phyloP scores from a whole-genome alignment of 2,113 vertebrate genomes.

The Sinocyclocheilus grahami region DNA sequence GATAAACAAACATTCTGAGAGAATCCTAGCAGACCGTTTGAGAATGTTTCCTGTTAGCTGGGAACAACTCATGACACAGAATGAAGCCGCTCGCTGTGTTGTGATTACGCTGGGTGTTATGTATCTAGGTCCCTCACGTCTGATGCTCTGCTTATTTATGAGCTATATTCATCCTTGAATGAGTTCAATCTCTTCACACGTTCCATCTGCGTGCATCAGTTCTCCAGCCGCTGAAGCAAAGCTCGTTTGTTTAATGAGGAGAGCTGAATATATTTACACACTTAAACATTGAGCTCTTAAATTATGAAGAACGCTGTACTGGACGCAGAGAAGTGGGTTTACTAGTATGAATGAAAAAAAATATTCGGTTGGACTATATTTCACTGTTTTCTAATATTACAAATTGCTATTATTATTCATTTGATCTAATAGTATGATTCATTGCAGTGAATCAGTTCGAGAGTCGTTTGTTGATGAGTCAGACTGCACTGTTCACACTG shows the following conservation, averaged over 20 bases:
- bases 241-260: slow-evolving; percentile 63
- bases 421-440: neutral
- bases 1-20: neutral
- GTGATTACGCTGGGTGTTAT: neutral
- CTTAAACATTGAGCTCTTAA: slow-evolving; percentile 40
- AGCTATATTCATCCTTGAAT: neutral
- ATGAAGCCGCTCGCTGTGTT: too few relatives aligned
- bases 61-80: too few relatives aligned
- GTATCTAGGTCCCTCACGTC: neutral
- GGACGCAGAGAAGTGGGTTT: neutral
- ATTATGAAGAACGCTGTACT: neutral
- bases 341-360: too few relatives aligned
- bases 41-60: neutral
- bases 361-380: too few relatives aligned
- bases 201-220: slow-evolving; percentile 51
- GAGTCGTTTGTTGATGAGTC: too few relatives aligned
- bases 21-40: neutral
- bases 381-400: neutral
- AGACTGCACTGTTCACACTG: too few relatives aligned
- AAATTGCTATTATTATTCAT: neutral
- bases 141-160: slow-evolving; percentile 1
- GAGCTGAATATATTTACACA: slow-evolving; percentile 65
- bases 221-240: slow-evolving; percentile 51
- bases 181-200: slow-evolving; percentile 27
- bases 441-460: too few relatives aligned